These are phyloP conservation scores for Acanthurus lineatus DNA, from an alignment of 2,797 vertebrate species.

Conservation along the genomic window DNA sequence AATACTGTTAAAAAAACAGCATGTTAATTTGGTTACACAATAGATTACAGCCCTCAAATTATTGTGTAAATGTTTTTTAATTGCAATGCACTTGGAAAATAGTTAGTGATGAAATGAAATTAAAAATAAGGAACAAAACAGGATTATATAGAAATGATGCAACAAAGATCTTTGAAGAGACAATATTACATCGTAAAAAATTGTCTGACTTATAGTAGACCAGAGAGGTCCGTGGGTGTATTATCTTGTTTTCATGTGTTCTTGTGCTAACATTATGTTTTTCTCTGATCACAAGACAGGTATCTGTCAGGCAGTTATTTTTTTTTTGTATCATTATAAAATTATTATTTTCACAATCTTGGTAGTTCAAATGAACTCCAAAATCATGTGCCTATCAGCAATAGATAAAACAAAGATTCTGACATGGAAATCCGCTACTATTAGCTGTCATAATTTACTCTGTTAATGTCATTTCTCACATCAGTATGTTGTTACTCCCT, in stretches of 20 bases:
- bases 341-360: neutral
- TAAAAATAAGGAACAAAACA: neutral
- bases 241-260: neutral
- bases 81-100: neutral
- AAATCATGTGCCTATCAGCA: neutral
- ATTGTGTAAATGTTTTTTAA: neutral
- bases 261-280: neutral
- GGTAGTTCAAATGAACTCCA: neutral
- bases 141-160: neutral
- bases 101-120: neutral
- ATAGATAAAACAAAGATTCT: conserved; percentile 2
- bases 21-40: conserved; percentile 18
- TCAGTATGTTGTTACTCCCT: neutral
- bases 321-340: neutral
- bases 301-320: neutral
- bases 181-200: neutral
- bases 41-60: neutral
- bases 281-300: neutral
- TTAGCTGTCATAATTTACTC: neutral
- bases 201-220: neutral
- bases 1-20: conserved; percentile 1
- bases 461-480: conserved; percentile 15
- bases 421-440: neutral
- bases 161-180: neutral
- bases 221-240: neutral